Conservation (phyloP, 2,888 invertebrate genomes). For the Patella pellucida region DNA sequence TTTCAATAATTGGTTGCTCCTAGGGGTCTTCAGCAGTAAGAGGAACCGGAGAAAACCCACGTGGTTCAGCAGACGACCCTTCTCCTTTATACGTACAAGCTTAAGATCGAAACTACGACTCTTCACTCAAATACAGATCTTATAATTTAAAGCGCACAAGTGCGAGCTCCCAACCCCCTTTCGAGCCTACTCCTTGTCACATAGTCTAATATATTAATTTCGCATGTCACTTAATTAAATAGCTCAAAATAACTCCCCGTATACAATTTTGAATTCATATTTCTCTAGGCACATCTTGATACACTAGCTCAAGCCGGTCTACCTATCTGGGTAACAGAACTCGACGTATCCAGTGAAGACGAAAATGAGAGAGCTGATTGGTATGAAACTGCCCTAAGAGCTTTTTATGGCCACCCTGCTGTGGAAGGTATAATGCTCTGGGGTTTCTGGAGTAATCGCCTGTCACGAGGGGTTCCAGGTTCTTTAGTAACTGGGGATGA, state of each 20-base stretch:
- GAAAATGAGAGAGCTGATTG: slow-evolving; percentile 36
- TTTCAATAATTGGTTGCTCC: no score
- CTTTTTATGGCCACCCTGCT: slow-evolving; percentile 34
- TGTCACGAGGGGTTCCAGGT: slow-evolving; percentile 19
- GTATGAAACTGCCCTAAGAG: slow-evolving; percentile 32
- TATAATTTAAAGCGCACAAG: no score
- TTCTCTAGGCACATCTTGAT: slow-evolving; percentile 37
- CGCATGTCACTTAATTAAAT: neutral
- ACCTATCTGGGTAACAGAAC: slow-evolving; percentile 46
- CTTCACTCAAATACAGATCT: no score
- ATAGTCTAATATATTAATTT: no score
- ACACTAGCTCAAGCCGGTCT: slow-evolving; percentile 38
- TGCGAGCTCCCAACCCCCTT: no score
- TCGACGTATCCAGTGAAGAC: slow-evolving; percentile 33
- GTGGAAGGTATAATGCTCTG: slow-evolving; percentile 35
- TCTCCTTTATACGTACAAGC: no score
- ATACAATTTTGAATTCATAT: neutral
- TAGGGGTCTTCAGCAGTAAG: no score
- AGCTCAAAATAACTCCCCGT: neutral
- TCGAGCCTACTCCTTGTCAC: no score
- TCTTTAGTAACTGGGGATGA: slow-evolving; percentile 31
- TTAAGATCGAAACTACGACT: no score
- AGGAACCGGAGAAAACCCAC: no score
- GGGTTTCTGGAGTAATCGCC: slow-evolving; percentile 35
- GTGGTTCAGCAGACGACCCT: no score